These are phyloP conservation scores for Vidua macroura DNA, from an alignment of 2,113 vertebrate species.

Conservation along the genomic window DNA sequence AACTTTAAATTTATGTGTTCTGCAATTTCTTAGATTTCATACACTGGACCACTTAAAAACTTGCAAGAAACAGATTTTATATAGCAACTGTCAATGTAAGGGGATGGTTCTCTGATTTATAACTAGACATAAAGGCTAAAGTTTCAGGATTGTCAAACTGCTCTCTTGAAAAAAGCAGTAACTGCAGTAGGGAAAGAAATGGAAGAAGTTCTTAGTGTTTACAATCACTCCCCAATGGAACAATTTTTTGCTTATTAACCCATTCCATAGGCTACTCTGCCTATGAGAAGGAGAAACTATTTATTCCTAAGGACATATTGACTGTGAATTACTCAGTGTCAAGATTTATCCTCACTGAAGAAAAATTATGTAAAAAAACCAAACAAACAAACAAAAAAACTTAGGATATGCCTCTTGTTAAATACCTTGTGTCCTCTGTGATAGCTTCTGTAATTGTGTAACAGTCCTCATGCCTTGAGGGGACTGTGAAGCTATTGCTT, in stretches of 20 bases:
- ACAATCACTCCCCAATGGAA: background rate
- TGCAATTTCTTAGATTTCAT: slow-evolving; percentile 60
- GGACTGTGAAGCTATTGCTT: background rate
- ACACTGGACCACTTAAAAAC: slow-evolving; percentile 32
- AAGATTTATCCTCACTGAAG: background rate
- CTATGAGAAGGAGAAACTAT: background rate
- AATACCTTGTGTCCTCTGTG: background rate
- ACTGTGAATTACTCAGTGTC: background rate
- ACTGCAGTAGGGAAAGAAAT: background rate
- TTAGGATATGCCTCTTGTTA: background rate
- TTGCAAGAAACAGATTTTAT: slow-evolving; percentile 53
- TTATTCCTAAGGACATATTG: background rate
- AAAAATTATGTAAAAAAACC: background rate
- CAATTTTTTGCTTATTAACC: background rate
- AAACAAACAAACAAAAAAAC: background rate
- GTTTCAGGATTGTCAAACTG: slow-evolving; percentile 2
- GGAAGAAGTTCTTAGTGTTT: background rate
- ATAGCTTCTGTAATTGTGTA: background rate
- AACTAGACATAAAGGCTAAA: slow-evolving; percentile 50
- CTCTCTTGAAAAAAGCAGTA: slow-evolving; percentile 20
- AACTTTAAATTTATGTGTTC: slow-evolving; percentile 35
- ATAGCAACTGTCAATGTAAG: slow-evolving; percentile 33
- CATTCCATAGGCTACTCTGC: background rate
- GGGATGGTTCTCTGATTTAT: slow-evolving; percentile 46
- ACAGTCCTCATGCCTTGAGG: background rate